Percentiles rank a stretch among this genome's conserved stretches.
Conservation (phyloP, 2,113 vertebrate genomes). For the Thinocorus orbignyianus region DNA sequence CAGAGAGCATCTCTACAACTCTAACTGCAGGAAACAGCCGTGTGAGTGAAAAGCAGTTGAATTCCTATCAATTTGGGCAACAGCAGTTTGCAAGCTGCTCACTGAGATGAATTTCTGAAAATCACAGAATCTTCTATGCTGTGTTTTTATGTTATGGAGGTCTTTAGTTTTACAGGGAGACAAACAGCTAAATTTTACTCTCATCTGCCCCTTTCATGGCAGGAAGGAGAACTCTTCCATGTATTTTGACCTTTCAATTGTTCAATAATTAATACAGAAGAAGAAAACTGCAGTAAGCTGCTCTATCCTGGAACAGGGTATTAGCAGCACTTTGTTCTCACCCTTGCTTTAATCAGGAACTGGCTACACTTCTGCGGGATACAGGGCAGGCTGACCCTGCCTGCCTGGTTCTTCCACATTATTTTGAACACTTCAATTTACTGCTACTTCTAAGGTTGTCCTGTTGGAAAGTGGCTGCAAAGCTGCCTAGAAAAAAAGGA, state of each 20-base stretch:
- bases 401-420: neutral
- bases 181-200: neutral
- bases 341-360: neutral
- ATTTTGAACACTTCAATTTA: neutral
- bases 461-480: neutral
- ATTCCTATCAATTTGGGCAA: conserved; percentile 16
- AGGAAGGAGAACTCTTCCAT: neutral
- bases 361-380: neutral
- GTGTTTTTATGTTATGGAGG: neutral
- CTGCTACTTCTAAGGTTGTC: neutral
- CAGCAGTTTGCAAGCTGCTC: neutral
- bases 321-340: neutral
- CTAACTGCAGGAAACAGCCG: neutral
- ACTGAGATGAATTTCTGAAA: neutral
- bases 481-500: too few species aligned
- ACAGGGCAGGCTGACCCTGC: neutral
- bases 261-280: neutral
- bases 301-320: neutral
- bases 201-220: neutral
- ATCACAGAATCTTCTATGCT: neutral
- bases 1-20: neutral
- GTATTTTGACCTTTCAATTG: neutral
- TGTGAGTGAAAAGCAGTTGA: neutral
- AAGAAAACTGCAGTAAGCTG: neutral
- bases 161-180: neutral